Evolutionary conservation across 2,888 invertebrate species (phyloP).

Genomic region (Hypomecis atomaria): DNA sequence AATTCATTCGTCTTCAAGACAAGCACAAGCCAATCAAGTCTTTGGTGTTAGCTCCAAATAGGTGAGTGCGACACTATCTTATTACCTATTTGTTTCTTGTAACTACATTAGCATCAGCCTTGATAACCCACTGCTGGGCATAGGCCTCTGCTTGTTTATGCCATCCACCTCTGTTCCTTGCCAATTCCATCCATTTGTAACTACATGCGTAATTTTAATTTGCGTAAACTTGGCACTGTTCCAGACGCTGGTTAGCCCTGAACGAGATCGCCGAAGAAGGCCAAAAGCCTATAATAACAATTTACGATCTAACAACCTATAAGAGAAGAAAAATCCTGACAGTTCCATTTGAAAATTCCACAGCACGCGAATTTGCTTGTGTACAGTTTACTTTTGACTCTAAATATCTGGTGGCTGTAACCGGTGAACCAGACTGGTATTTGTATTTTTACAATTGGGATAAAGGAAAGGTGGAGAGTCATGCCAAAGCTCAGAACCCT

Average conservation of each 20-base stretch:
- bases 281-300: conserved; percentile 86
- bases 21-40: conserved; percentile 87
- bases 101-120: no score
- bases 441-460: conserved; percentile 93
- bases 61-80: conserved; percentile 71
- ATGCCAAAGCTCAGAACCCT: conserved; percentile 88
- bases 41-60: conserved; percentile 87
- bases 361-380: conserved; percentile 87
- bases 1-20: conserved; percentile 88
- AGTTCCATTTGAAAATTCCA: conserved; percentile 85
- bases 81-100: no score
- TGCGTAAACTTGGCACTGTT: conserved; percentile 40
- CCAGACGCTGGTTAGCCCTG: conserved; percentile 87
- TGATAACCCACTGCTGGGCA: no score
- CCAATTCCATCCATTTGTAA: no score
- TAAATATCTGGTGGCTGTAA: conserved; percentile 91
- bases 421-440: conserved; percentile 93
- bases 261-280: conserved; percentile 87
- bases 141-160: no score
- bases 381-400: conserved; percentile 93
- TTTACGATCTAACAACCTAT: conserved; percentile 89
- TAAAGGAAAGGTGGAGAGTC: conserved; percentile 91
- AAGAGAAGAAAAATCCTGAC: conserved; percentile 88
- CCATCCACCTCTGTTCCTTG: no score
- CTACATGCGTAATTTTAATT: neutral